A percentile compares a stretch with the other conserved stretches of the same genome.
These are phyloP conservation scores for Caenorhabditis brenneri DNA, from an alignment of 1,140 invertebrate genomes.

Conservation along the genomic window DNA sequence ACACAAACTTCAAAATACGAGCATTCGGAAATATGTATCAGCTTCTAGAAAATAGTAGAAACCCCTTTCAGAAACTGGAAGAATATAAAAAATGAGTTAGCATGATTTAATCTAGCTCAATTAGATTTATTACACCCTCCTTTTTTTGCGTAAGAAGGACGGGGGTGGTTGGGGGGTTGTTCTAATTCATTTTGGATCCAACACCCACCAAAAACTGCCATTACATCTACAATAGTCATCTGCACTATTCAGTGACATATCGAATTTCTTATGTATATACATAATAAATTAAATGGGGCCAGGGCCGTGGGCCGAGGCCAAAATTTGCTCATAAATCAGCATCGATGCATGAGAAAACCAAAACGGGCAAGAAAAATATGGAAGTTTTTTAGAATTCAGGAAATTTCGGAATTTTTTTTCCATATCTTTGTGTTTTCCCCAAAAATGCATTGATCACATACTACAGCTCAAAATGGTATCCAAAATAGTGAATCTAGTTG, in stretches of 20 bases:
- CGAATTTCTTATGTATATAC: slow-evolving; percentile 8
- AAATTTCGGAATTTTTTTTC: neutral
- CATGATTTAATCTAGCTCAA: neutral
- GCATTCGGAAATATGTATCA: neutral
- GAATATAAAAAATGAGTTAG: neutral
- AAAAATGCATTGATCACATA: too few species aligned
- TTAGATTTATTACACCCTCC: neutral
- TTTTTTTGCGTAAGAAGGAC: neutral
- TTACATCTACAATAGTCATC: slow-evolving; percentile 6
- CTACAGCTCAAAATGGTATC: neutral
- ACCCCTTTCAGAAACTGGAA: neutral
- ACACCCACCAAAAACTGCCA: neutral
- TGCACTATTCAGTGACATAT: slow-evolving; percentile 17
- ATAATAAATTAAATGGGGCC: neutral
- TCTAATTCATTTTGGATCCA: neutral
- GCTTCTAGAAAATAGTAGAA: neutral
- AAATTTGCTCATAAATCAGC: neutral
- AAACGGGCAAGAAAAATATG: neutral
- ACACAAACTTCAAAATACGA: neutral
- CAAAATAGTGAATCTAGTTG: neutral
- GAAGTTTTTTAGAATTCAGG: neutral
- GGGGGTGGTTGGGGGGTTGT: neutral
- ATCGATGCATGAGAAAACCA: neutral
- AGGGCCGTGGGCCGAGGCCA: too few species aligned
- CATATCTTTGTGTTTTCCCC: neutral